A percentile compares a stretch with the other conserved stretches of the same genome.
phyloP scores from a whole-genome alignment of 2,797 vertebrate genomes.

The Eptatretus atami region DNA sequence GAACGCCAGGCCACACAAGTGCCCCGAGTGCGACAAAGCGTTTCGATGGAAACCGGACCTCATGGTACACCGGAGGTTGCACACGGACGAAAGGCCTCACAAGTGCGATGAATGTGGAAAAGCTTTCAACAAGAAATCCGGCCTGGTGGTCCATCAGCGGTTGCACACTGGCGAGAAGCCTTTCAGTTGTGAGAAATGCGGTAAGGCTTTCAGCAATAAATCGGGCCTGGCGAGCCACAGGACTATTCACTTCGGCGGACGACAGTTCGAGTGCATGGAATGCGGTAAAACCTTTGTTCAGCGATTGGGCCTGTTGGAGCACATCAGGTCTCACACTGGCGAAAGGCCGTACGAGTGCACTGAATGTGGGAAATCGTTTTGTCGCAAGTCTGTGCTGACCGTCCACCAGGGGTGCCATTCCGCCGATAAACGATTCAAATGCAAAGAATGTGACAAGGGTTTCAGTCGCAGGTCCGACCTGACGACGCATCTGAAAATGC shows the following conservation, averaged over 20 bases:
- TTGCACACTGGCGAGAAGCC: neutral
- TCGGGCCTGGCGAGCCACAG: neutral
- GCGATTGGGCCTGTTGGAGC: no score
- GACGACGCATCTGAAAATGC: no score
- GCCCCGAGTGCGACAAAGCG: neutral
- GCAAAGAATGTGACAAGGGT: no score
- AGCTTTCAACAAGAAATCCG: neutral
- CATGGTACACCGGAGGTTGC: neutral
- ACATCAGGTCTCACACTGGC: no score
- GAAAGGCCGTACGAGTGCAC: no score
- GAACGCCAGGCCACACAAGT: neutral
- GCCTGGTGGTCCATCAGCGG: neutral
- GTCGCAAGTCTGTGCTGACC: no score
- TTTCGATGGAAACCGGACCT: neutral
- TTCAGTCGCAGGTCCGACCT: no score
- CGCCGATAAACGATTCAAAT: no score
- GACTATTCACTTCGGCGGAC: neutral
- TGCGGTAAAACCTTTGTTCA: neutral
- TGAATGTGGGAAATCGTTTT: no score
- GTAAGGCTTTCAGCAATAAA: neutral
- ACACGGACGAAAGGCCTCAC: neutral
- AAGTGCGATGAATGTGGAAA: neutral
- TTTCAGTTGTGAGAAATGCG: neutral
- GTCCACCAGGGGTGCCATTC: no score
- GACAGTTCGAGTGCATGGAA: neutral